Conservation (phyloP, 2,113 vertebrate genomes). For the Phylloscopus trochiloides region DNA sequence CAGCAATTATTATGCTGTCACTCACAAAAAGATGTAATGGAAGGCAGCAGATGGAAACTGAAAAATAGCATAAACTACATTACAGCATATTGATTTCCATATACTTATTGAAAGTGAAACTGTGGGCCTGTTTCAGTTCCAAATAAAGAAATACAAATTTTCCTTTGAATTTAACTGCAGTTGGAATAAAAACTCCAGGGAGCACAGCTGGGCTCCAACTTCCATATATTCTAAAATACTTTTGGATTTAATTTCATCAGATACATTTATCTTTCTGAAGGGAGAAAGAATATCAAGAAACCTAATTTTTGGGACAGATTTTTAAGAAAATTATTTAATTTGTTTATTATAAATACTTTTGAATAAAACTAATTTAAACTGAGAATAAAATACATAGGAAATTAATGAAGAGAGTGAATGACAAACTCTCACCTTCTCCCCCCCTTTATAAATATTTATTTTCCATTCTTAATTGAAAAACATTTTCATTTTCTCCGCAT, state of each 20-base stretch:
- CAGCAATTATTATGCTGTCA: constrained; percentile 40
- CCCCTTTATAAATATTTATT: not conserved
- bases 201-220: not conserved
- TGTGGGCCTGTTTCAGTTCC: not conserved
- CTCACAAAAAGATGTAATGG: constrained; percentile 29
- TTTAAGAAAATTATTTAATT: not conserved
- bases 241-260: not conserved
- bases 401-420: not conserved
- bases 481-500: not conserved
- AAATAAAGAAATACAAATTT: constrained; percentile 13
- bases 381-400: not conserved
- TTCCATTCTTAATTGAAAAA: not conserved
- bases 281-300: not conserved
- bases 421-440: accelerated
- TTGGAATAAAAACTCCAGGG: not conserved
- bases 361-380: not conserved
- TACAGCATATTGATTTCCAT: constrained; percentile 24
- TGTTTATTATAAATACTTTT: not conserved
- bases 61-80: constrained; percentile 35
- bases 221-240: not conserved
- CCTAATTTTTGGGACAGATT: not conserved
- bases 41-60: constrained; percentile 50
- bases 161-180: not conserved
- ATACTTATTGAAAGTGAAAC: constrained; percentile 29
- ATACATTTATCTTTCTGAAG: not conserved